These are phyloP conservation scores for Melinopterus prodromus DNA, from an alignment of 2,888 invertebrate species.

Conservation along the genomic window DNA sequence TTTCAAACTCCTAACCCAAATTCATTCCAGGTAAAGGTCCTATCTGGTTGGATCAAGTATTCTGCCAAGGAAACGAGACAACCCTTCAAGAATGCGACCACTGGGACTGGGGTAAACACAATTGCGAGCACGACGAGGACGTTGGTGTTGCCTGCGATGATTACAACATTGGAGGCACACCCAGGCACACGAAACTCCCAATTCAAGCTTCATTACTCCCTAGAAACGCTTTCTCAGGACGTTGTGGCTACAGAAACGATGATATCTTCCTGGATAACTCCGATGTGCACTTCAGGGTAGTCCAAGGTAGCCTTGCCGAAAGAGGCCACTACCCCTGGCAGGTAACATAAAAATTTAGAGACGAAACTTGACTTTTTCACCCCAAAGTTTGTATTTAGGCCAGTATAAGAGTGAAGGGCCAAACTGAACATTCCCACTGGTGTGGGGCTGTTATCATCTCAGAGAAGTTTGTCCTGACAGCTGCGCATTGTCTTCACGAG, in stretches of 20 bases:
- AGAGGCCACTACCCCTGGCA: conserved; percentile 81
- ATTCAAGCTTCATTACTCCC: neutral
- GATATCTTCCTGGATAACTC: conserved; percentile 56
- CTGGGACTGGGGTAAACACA: conserved; percentile 73
- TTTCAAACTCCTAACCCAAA: no score
- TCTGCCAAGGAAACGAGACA: conserved; percentile 73
- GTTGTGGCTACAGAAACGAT: conserved; percentile 65
- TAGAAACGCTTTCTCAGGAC: conserved; percentile 32
- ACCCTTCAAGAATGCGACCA: conserved; percentile 70
- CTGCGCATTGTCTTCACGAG: conserved; percentile 76
- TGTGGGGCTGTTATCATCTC: conserved; percentile 78
- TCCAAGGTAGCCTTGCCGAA: conserved; percentile 68
- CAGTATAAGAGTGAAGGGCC: conserved; percentile 69
- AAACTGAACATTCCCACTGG: conserved; percentile 71
- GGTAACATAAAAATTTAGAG: conserved; percentile 56
- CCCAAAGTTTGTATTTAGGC: conserved; percentile 59
- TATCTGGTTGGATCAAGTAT: conserved; percentile 77
- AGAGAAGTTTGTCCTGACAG: conserved; percentile 71
- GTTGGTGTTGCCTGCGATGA: conserved; percentile 66
- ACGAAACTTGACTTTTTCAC: conserved; percentile 18
- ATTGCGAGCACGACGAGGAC: conserved; percentile 78
- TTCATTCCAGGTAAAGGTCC: conserved; percentile 68
- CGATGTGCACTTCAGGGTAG: conserved; percentile 66
- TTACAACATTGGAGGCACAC: conserved; percentile 28
- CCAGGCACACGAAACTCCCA: conserved; percentile 11